phyloP scores from a whole-genome alignment of 2,888 invertebrate species.

The Sarcophaga rosellei region DNA sequence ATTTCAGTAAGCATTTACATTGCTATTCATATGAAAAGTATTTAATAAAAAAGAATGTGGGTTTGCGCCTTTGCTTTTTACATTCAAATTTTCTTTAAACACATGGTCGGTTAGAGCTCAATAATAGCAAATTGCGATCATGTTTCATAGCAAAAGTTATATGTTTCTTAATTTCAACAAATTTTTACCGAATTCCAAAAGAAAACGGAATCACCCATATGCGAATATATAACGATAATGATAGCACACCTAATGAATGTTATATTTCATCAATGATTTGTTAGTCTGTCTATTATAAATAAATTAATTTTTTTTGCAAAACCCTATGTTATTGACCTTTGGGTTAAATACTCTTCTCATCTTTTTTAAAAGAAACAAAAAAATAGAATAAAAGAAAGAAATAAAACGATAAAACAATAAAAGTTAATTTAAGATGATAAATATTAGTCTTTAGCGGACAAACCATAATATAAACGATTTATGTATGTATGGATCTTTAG shows the following conservation, averaged over 20 bases:
- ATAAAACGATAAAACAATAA: conserved; percentile 10
- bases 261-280: not conserved
- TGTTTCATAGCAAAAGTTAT: no score
- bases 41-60: no score
- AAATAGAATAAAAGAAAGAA: not conserved
- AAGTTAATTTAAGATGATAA: conserved; percentile 8
- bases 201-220: conserved; percentile 8
- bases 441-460: not conserved
- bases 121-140: no score
- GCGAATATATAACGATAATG: not conserved
- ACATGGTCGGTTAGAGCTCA: no score
- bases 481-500: not conserved
- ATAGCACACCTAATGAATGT: not conserved
- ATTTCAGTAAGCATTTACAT: no score
- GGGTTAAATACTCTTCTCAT: not conserved
- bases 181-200: not conserved
- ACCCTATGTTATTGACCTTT: conserved; percentile 20
- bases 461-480: conserved; percentile 6
- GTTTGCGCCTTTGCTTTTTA: no score
- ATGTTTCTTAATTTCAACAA: no score
- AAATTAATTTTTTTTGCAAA: not conserved
- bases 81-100: no score
- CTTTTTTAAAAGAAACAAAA: not conserved
- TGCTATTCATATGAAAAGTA: no score
- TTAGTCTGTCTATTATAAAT: not conserved